Percentiles rank a stretch among this genome's conserved stretches.
Conservation (phyloP, 2,888 invertebrate species). For the Pyrrhia umbra region DNA sequence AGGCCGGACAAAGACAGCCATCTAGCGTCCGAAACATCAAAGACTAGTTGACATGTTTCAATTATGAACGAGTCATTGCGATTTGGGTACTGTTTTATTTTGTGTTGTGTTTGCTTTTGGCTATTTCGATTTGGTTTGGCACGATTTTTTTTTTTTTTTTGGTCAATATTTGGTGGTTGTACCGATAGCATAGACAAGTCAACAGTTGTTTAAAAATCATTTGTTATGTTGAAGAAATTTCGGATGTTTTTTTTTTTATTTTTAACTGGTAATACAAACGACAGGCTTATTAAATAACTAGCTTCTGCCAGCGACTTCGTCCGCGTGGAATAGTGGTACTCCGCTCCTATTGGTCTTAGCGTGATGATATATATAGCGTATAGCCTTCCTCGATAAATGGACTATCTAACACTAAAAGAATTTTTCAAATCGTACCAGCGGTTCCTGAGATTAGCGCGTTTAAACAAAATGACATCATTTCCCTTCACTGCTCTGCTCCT, state of each 20-base stretch:
- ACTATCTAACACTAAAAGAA: too few relatives aligned
- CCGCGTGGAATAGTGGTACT: too few relatives aligned
- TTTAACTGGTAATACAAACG: background rate
- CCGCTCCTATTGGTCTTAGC: too few relatives aligned
- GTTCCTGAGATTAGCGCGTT: too few relatives aligned
- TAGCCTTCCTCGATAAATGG: too few relatives aligned
- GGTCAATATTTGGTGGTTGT: background rate
- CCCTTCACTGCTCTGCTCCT: too few relatives aligned
- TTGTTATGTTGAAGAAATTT: background rate
- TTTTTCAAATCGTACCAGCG: too few relatives aligned
- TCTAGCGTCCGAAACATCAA: slow-evolving; percentile 74
- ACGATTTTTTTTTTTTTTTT: background rate
- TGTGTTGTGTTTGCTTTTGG: slow-evolving; percentile 14
- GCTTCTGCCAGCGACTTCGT: too few relatives aligned
- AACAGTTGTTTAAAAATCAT: background rate
- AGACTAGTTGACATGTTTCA: slow-evolving; percentile 74
- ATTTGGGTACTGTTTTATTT: slow-evolving; percentile 44
- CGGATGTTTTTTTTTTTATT: background rate
- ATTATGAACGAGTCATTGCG: slow-evolving; percentile 43
- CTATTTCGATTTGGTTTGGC: slow-evolving; percentile 9
- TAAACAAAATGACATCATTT: too few relatives aligned
- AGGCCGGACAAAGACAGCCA: slow-evolving; percentile 77
- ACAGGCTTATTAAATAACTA: too few relatives aligned
- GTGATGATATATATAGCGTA: too few relatives aligned
- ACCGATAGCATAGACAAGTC: background rate